A percentile compares a stretch with the other conserved stretches of the same genome.
Conservation (phyloP, 2,113 vertebrate species). For the Salvelinus sp. region DNA sequence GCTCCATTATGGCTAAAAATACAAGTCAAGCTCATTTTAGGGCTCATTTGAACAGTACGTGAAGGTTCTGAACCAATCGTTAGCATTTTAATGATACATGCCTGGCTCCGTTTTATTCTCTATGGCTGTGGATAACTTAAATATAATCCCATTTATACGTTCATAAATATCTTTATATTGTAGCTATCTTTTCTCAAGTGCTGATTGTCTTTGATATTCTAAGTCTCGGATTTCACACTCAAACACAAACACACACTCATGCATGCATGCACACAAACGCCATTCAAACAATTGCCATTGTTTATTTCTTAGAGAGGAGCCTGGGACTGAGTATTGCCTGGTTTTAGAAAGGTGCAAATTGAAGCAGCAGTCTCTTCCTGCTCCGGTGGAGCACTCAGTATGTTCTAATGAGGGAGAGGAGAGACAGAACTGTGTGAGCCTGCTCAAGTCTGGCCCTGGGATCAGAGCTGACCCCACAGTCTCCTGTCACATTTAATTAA, state of each 20-base stretch:
- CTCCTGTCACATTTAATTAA: constrained; percentile 69
- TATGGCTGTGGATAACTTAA: constrained; percentile 55
- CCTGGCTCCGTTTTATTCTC: constrained; percentile 42
- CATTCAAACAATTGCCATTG: constrained; percentile 42
- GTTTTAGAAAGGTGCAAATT: constrained; percentile 50
- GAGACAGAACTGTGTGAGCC: not conserved
- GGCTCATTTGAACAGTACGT: constrained; percentile 61
- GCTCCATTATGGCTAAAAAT: constrained; percentile 38
- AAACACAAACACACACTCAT: constrained; percentile 8
- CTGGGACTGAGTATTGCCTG: constrained; percentile 30
- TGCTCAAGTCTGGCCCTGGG: constrained; percentile 50
- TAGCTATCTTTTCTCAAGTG: constrained; percentile 33
- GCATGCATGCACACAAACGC: not conserved
- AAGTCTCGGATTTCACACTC: constrained; percentile 40
- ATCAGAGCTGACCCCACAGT: constrained; percentile 66
- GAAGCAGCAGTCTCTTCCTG: constrained; percentile 32
- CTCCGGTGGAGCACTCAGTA: constrained; percentile 33
- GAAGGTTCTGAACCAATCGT: constrained; percentile 51
- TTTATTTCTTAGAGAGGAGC: constrained; percentile 32
- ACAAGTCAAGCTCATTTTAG: constrained; percentile 59
- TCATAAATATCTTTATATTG: constrained; percentile 57
- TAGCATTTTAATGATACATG: constrained; percentile 54
- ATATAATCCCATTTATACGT: constrained; percentile 63
- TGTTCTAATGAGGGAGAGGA: constrained; percentile 47
- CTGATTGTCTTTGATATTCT: constrained; percentile 43